phyloP scores from a whole-genome alignment of 2,113 vertebrate species.

The Pomatorhinus ruficollis region DNA sequence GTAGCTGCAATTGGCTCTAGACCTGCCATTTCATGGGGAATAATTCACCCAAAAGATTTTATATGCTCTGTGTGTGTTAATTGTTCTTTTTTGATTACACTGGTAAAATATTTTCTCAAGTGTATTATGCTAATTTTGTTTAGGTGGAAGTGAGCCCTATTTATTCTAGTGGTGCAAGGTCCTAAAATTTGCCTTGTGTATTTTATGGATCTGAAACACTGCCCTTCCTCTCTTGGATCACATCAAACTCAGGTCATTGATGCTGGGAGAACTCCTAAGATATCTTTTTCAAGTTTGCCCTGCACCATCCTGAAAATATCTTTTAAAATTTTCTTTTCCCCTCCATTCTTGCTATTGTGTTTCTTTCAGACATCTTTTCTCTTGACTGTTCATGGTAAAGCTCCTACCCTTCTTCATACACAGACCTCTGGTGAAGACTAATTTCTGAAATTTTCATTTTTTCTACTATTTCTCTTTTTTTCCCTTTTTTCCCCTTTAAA shows the following conservation, averaged over 20 bases:
- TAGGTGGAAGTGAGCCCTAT: not conserved
- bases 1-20: not conserved
- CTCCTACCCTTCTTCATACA: not conserved
- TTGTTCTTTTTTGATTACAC: not conserved
- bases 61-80: not conserved
- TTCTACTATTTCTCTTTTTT: not conserved
- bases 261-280: not conserved
- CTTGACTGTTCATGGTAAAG: not conserved
- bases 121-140: not conserved
- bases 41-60: not conserved
- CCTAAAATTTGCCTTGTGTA: not conserved
- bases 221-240: fast-evolving
- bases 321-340: not conserved
- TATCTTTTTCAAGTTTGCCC: not conserved
- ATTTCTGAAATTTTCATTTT: not conserved
- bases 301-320: not conserved
- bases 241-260: not conserved
- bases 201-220: not conserved
- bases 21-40: not conserved
- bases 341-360: not conserved
- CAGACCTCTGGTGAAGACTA: not conserved
- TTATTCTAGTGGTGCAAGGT: not conserved
- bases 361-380: not conserved
- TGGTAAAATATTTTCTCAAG: not conserved
- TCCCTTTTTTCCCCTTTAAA: not conserved